phyloP scores from a whole-genome alignment of 2,888 invertebrate genomes.

The Neria commutata region DNA sequence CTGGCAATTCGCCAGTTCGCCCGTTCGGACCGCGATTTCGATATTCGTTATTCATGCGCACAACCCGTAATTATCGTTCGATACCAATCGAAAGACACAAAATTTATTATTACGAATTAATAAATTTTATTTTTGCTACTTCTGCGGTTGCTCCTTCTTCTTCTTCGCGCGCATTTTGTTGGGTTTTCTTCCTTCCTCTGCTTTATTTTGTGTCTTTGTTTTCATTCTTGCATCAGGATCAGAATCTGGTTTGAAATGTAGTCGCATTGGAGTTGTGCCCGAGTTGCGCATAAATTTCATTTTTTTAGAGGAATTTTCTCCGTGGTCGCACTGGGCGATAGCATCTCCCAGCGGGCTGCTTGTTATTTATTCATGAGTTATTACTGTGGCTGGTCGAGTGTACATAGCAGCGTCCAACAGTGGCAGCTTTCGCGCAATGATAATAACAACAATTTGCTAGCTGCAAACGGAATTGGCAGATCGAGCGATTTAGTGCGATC shows the following conservation, averaged over 20 bases:
- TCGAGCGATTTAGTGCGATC: too few species aligned
- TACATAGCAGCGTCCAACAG: conserved; percentile 3
- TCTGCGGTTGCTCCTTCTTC: conserved; percentile 23
- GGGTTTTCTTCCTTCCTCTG: conserved; percentile 11
- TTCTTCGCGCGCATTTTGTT: conserved; percentile 5
- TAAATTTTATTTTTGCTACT: conserved; percentile 51
- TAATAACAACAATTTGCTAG: too few species aligned
- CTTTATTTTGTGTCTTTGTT: not conserved
- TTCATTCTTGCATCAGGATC: too few species aligned
- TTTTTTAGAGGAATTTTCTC: not conserved
- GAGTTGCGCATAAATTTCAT: not conserved
- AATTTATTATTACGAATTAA: conserved; percentile 62
- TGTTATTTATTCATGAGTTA: conserved; percentile 16
- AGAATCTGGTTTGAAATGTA: too few species aligned
- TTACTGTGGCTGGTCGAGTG: conserved; percentile 11
- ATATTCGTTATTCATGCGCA: conserved; percentile 33
- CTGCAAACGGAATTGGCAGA: too few species aligned
- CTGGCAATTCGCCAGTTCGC: too few species aligned
- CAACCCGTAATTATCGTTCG: conserved; percentile 61
- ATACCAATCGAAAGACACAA: conserved; percentile 62
- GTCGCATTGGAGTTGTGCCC: not conserved
- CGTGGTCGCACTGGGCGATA: conserved; percentile 4
- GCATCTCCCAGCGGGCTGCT: conserved; percentile 16
- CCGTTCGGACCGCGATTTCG: too few species aligned
- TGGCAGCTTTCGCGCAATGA: conserved; percentile 22